Conservation (phyloP, 2,888 invertebrate species). For the Carcina quercana region DNA sequence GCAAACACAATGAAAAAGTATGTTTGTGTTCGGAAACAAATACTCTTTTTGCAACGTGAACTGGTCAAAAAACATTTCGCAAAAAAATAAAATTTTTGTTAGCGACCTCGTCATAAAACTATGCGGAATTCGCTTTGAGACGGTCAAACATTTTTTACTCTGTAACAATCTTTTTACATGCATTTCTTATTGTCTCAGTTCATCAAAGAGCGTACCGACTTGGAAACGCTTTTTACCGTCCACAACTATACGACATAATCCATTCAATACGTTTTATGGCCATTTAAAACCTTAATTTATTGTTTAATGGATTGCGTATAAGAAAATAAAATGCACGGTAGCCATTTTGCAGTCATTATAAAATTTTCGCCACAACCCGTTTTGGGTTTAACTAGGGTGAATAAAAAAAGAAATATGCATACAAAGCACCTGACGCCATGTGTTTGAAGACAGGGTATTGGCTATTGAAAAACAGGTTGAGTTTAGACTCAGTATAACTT, state of each 20-base stretch:
- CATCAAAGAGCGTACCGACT: constrained; percentile 32
- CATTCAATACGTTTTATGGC: constrained; percentile 1
- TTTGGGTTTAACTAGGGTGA: constrained; percentile 24
- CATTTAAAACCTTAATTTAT: constrained; percentile 7
- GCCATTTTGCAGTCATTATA: constrained; percentile 24
- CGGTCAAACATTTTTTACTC: constrained; percentile 35
- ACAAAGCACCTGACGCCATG: constrained; percentile 49
- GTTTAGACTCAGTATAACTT: constrained; percentile 48
- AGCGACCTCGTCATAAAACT: constrained; percentile 25
- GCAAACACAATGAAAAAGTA: constrained; percentile 40
- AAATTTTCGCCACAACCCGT: constrained; percentile 24
- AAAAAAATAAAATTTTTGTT: constrained; percentile 35
- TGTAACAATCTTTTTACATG: constrained; percentile 23
- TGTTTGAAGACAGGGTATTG: constrained; percentile 31
- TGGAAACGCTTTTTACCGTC: constrained; percentile 14
- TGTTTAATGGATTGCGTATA: constrained; percentile 4
- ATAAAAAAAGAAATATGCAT: constrained; percentile 39
- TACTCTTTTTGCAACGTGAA: constrained; percentile 47
- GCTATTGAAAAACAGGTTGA: constrained; percentile 36
- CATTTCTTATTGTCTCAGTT: constrained; percentile 24
- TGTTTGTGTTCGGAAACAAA: constrained; percentile 31
- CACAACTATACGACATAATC: constrained; percentile 18
- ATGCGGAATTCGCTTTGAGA: constrained; percentile 25
- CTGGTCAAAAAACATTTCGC: constrained; percentile 43
- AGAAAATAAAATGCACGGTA: constrained; percentile 8